These are phyloP conservation scores for Tiliacea citrago DNA, from an alignment of 2,888 invertebrate species.

Conservation along the genomic window DNA sequence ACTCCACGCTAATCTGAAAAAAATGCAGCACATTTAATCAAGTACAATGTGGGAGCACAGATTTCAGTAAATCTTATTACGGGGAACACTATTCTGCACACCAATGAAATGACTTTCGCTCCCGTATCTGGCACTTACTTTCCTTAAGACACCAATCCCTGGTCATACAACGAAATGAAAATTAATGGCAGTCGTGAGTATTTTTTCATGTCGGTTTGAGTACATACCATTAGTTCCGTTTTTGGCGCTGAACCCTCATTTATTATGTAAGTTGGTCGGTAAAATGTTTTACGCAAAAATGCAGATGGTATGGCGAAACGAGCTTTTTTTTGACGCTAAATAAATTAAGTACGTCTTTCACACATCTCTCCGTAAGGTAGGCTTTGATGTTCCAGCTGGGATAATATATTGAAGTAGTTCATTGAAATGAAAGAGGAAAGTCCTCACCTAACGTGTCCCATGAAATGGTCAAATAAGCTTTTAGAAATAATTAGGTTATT, in stretches of 20 bases:
- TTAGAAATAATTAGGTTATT: slow-evolving; percentile 41
- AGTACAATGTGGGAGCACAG: slow-evolving; percentile 43
- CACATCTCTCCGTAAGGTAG: slow-evolving; percentile 55
- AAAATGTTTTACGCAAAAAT: slow-evolving; percentile 79
- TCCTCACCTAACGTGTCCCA: slow-evolving; percentile 11
- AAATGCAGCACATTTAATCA: slow-evolving; percentile 40
- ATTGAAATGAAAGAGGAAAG: slow-evolving; percentile 42
- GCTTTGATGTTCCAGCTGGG: slow-evolving; percentile 64
- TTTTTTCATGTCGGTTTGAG: slow-evolving; percentile 90
- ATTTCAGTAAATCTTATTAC: slow-evolving; percentile 62
- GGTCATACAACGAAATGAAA: slow-evolving; percentile 88
- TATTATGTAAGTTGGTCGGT: slow-evolving; percentile 86
- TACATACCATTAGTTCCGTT: slow-evolving; percentile 89
- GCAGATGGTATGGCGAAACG: slow-evolving; percentile 78
- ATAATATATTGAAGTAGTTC: slow-evolving; percentile 56
- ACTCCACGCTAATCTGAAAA: slow-evolving; percentile 8
- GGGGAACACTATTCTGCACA: slow-evolving; percentile 66
- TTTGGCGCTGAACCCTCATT: slow-evolving; percentile 88
- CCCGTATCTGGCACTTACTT: slow-evolving; percentile 74
- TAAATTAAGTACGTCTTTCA: slow-evolving; percentile 64
- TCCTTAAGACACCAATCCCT: slow-evolving; percentile 86
- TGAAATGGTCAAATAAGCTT: slow-evolving; percentile 35
- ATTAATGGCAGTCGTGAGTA: slow-evolving; percentile 89
- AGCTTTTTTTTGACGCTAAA: slow-evolving; percentile 67
- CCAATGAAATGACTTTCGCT: slow-evolving; percentile 70